Evolutionary conservation across 2,888 invertebrate species (phyloP).

Genomic region (Drosophila mettleri): DNA sequence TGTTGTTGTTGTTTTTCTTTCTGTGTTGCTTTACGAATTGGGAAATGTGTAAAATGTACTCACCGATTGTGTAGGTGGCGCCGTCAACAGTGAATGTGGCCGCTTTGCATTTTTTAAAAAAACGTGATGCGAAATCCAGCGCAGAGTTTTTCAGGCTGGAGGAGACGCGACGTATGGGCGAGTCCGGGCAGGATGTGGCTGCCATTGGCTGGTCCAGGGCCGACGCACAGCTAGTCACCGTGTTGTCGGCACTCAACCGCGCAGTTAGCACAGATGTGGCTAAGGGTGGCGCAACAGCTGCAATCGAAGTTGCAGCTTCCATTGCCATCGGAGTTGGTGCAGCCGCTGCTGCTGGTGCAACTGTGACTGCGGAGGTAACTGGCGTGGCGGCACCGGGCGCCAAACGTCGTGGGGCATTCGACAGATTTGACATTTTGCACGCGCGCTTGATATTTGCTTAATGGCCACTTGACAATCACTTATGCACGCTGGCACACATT

Average conservation of each 20-base stretch:
- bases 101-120: constrained; percentile 93
- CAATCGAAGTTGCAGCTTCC: background rate
- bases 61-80: constrained; percentile 94
- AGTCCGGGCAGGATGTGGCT: constrained; percentile 82
- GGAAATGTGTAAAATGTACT: constrained; percentile 51
- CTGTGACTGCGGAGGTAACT: constrained; percentile 37
- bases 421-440: constrained; percentile 73
- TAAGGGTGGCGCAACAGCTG: constrained; percentile 29
- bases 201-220: constrained; percentile 41
- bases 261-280: constrained; percentile 65
- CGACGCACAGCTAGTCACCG: constrained; percentile 55
- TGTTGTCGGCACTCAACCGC: constrained; percentile 54
- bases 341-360: background rate
- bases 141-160: constrained; percentile 83
- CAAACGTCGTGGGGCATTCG: constrained; percentile 65
- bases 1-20: background rate
- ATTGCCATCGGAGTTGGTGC: background rate
- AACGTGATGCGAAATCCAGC: constrained; percentile 85
- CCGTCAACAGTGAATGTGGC: constrained; percentile 95
- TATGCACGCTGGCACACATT: constrained; percentile 33
- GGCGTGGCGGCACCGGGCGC: constrained; percentile 79
- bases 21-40: background rate
- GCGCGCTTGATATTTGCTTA: constrained; percentile 20
- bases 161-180: constrained; percentile 83
- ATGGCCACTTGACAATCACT: constrained; percentile 43